Evolutionary conservation across 2,113 vertebrate genomes (phyloP), one percentile per base, ranked within the genome.

Genomic region (Tauraco erythrolophus): DNA sequence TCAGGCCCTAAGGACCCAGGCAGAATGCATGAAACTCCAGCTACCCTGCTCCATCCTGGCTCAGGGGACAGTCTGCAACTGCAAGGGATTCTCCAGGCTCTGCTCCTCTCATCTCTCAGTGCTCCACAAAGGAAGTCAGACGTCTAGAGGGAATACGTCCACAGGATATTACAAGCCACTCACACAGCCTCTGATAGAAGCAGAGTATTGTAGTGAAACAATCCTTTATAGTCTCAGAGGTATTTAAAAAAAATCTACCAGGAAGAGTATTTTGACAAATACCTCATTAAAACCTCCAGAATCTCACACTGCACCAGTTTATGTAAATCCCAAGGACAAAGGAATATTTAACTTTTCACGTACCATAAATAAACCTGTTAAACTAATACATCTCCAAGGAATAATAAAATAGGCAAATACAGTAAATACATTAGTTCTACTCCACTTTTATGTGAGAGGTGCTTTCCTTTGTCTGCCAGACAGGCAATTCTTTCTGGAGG

Each of bases 381-480:
- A 96, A 96, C 91, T 95, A 96, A 97, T 96, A 96, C 70, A 94
- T 97, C 89, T 95, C 92, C 69, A 86, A 95, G 93, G 96, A 97
- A 97, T 97, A 97, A 97, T 94, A 96, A 97, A 96, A 96, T 92
- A 89, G 88, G 79, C 75, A 97, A 95, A 94, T 97, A 94, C 58
- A 97, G 84, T 97, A 97, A 98, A 97, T 95, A 96, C 87, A 84
- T 98, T 97, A 96, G 97, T 97, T 98, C 95, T 98, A 97, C 97
- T 97, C 95, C 88, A 97, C 94, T 97, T 97, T 94, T 94, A 95
- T 96, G 77, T 94, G 94, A 93, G 88, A 84, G 95, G 88, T 95
- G 57, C 87, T 94, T 95, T 94, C 88, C 53, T 94, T 95, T 96
- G 85, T 94, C 79, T 94, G 61, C 35, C 69, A 88, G 48, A 88